Evolutionary conservation across 2,888 invertebrate genomes (phyloP), one percentile per base, ranked within the genome.

Genomic region (Oxyteleia sp.): DNA sequence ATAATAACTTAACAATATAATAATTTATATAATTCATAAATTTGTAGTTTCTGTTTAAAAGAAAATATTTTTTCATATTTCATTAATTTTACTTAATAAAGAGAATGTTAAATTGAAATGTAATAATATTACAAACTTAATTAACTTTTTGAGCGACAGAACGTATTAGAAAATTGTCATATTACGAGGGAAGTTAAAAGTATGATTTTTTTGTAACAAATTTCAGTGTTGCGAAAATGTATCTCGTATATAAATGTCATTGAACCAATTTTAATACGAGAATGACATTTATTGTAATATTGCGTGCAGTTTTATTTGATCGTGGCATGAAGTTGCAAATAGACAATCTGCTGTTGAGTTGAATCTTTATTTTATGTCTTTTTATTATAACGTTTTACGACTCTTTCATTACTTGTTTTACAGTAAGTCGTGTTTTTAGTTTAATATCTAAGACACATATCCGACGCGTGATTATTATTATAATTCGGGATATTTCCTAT

Each of bases 211-310:
- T n/a, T n/a, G 4, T 38, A 38, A 38, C 4, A 38, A 38, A 38
- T n/a, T 1, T n/a, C 4, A 8, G 10, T 15, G 10, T 41, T 16
- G 16, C 16, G 41, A 15, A 61, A 23, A 11, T 61, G 8, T 26
- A 1, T 11, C 11, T 18, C 26, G 8, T 59, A 38, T 23, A 20
- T 47, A 20, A 26, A 55, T 57, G 16, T 26, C 10, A 41, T 49
- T 41, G 43, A 68, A 51, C 41, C 43, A 61, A 49, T 41, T 76
- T 66, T 32, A 51, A 59, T 51, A 32, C 47, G 13, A 47, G 26
- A 51, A 76, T 53, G 68, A 61, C 76, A 68, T 76, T 76, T 68
- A 68, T 61, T 76, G 59, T 59, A 76, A 68, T 29, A 43, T 66
- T 13, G 35, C 66, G 66, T 76, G 75, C 74, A 45, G 63, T 53